Evolutionary conservation across 2,113 vertebrate species (phyloP).

Genomic region (Ellobius talpinus): DNA sequence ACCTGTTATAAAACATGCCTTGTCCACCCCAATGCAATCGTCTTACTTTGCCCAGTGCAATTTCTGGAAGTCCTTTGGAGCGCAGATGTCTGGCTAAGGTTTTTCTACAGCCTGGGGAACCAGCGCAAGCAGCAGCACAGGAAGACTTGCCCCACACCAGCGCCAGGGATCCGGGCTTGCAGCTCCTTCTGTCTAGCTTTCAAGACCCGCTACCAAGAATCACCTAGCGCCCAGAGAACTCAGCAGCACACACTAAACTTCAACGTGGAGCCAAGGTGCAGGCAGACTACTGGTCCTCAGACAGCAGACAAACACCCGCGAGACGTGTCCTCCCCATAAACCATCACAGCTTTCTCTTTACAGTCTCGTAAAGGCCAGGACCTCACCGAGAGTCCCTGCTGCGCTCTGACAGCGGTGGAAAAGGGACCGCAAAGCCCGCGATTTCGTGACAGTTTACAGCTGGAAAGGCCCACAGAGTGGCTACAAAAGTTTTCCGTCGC

Average conservation of each 20-base stretch:
- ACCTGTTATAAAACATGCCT: background rate
- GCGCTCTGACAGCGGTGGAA: background rate
- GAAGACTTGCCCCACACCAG: background rate
- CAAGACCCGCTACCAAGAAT: background rate
- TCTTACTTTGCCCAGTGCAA: background rate
- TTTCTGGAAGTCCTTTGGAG: background rate
- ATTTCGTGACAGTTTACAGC: background rate
- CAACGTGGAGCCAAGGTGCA: background rate
- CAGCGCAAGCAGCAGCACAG: background rate
- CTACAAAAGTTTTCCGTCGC: background rate
- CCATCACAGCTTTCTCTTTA: conserved; percentile 1
- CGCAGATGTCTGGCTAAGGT: background rate
- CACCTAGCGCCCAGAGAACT: background rate
- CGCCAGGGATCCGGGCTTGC: background rate
- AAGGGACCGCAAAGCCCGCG: background rate
- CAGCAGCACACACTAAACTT: background rate
- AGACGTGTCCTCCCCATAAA: background rate
- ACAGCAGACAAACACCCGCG: background rate
- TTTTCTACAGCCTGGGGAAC: background rate
- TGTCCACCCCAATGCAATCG: background rate
- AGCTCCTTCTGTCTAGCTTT: background rate
- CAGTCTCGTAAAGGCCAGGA: background rate
- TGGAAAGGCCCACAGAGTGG: background rate
- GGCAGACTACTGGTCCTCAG: background rate
- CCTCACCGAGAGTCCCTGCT: background rate